Percentiles rank a stretch among this genome's conserved stretches.
Evolutionary conservation across 2,113 vertebrate species (phyloP).

Genomic region (Willisornis vidua): DNA sequence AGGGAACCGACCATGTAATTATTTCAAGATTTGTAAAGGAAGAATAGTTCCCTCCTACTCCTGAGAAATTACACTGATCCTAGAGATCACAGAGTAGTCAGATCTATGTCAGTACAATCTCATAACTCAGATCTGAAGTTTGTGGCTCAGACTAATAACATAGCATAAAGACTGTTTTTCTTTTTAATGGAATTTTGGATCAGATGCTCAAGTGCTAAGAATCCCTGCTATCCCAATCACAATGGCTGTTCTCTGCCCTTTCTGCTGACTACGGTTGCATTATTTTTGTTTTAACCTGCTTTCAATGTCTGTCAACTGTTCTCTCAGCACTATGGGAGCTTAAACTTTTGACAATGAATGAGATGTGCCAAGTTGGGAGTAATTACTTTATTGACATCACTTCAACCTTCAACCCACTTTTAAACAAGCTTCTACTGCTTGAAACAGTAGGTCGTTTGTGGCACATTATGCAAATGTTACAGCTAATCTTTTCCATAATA

Average conservation of each 20-base stretch:
- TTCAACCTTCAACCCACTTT: conserved; percentile 68
- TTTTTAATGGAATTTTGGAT: not conserved
- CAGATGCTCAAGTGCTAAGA: not conserved
- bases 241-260: not conserved
- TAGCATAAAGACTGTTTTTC: not conserved
- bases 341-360: conserved; percentile 68
- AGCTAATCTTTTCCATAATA: conserved; percentile 81
- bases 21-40: not conserved
- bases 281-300: conserved; percentile 40
- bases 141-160: not conserved
- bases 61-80: not conserved
- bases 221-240: not conserved
- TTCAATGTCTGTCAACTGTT: conserved; percentile 41
- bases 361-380: conserved; percentile 59
- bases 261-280: not conserved
- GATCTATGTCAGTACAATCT: not conserved
- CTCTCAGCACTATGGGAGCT: conserved; percentile 12
- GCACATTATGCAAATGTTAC: conserved; percentile 79
- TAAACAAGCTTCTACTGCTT: conserved; percentile 60
- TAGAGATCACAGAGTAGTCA: not conserved
- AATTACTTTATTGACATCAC: conserved; percentile 75
- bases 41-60: not conserved
- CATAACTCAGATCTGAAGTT: not conserved
- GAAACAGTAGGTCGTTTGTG: conserved; percentile 75
- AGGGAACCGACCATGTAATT: not conserved